These are phyloP conservation scores for Saccopteryx leptura DNA, from an alignment of 2,113 vertebrate species.

Conservation along the genomic window DNA sequence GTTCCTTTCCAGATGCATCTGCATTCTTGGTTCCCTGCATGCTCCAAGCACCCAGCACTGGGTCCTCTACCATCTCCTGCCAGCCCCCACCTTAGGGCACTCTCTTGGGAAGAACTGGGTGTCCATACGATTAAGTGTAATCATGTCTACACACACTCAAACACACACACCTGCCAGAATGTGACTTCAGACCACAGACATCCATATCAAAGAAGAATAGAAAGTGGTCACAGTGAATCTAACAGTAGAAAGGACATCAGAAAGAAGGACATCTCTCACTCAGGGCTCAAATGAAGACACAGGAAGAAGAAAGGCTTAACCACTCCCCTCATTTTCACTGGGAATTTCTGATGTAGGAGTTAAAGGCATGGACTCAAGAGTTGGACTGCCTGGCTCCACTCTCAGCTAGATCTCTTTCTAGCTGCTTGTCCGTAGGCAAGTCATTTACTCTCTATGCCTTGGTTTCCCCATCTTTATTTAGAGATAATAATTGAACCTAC, in stretches of 20 bases:
- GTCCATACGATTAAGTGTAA: neutral
- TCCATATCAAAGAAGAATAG: neutral
- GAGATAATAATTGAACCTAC: neutral
- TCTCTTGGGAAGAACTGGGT: neutral
- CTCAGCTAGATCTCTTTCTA: neutral
- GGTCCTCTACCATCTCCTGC: neutral
- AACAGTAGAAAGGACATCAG: neutral
- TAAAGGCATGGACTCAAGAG: neutral
- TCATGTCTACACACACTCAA: neutral
- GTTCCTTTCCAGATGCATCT: constrained; percentile 57
- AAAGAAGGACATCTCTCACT: neutral
- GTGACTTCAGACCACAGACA: neutral
- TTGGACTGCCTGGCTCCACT: neutral
- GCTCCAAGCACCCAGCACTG: neutral
- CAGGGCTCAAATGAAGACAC: neutral
- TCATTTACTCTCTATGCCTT: neutral
- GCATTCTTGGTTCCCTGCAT: neutral
- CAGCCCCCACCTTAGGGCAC: neutral
- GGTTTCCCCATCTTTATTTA: constrained; percentile 31
- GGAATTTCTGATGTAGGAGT: neutral
- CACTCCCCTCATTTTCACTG: neutral
- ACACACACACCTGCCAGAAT: neutral
- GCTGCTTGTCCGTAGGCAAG: neutral
- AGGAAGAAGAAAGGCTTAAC: neutral
- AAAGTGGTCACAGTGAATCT: neutral